Percentiles rank a stretch among this genome's conserved stretches.
Evolutionary conservation across 2,797 vertebrate genomes (phyloP).

Genomic region (Gymnothorax reevesii): DNA sequence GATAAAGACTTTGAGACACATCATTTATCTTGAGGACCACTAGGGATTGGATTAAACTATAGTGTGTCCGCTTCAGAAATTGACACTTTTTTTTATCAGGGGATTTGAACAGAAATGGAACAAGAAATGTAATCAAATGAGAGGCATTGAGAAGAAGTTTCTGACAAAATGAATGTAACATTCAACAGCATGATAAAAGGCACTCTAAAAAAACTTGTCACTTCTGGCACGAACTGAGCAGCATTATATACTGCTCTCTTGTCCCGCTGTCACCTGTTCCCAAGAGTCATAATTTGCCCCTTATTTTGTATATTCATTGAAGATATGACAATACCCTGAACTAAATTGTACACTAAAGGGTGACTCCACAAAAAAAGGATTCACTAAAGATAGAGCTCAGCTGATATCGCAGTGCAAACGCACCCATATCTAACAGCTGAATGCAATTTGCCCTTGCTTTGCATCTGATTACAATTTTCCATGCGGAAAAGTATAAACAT

Average conservation of each 20-base stretch:
- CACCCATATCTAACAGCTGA: too few species aligned
- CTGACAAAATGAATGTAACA: background rate
- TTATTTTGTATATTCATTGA: background rate
- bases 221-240: background rate
- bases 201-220: background rate
- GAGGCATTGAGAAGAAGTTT: background rate
- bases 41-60: slow-evolving; percentile 41
- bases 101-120: slow-evolving; percentile 14
- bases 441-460: too few species aligned
- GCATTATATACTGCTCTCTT: background rate
- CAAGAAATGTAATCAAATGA: background rate
- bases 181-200: background rate
- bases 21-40: slow-evolving; percentile 45
- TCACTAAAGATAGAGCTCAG: too few species aligned
- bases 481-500: too few species aligned
- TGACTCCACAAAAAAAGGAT: too few species aligned
- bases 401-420: too few species aligned
- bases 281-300: background rate
- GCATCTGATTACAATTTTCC: too few species aligned
- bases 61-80: slow-evolving; percentile 36
- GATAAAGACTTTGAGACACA: slow-evolving; percentile 45
- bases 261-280: background rate
- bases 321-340: background rate
- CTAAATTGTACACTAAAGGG: background rate
- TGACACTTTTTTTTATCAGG: slow-evolving; percentile 32